Percentiles rank a stretch among this genome's conserved stretches.
Evolutionary conservation across 2,888 invertebrate genomes (phyloP).

Genomic region (Chymomyza caudatula): DNA sequence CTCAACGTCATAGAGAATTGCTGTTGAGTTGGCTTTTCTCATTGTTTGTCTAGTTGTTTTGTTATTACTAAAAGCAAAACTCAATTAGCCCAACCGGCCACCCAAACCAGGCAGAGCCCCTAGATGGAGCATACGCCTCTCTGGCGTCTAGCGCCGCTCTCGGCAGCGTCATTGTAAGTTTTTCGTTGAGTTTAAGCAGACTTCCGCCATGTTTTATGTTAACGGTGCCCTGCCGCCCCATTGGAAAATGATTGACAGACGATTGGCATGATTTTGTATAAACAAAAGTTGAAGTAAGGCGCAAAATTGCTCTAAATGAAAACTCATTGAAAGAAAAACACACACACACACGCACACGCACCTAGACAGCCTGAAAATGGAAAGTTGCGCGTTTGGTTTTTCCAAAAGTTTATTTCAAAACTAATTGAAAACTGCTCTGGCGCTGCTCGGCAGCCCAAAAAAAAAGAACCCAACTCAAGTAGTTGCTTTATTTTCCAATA

Average conservation of each 20-base stretch:
- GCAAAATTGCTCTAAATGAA: slow-evolving; percentile 35
- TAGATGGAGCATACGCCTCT: background rate
- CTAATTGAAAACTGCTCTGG: slow-evolving; percentile 65
- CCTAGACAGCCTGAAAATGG: slow-evolving; percentile 46
- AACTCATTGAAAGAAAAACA: slow-evolving; percentile 4
- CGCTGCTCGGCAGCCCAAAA: slow-evolving; percentile 8
- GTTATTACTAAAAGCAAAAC: slow-evolving; percentile 68
- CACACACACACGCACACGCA: slow-evolving; percentile 27
- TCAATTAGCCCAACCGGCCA: slow-evolving; percentile 56
- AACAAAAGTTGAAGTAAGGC: slow-evolving; percentile 55
- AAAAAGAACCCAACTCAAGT: slow-evolving; percentile 39
- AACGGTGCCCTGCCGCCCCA: slow-evolving; percentile 38
- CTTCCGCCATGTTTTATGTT: slow-evolving; percentile 60
- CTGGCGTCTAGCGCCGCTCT: slow-evolving; percentile 2
- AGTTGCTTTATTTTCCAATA: slow-evolving; percentile 8
- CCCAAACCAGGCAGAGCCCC: background rate
- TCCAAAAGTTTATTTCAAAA: slow-evolving; percentile 69
- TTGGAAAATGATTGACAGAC: slow-evolving; percentile 74
- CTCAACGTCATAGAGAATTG: background rate
- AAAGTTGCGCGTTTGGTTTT: too few species aligned
- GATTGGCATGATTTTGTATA: slow-evolving; percentile 76
- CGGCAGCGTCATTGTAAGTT: slow-evolving; percentile 19
- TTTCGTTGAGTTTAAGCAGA: slow-evolving; percentile 66
- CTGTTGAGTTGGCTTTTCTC: slow-evolving; percentile 9
- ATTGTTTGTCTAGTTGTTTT: slow-evolving; percentile 47